These are phyloP conservation scores for Ianthella basta DNA, from an alignment of 37 sponge, comb jelly and placozoan species.

Conservation along the genomic window DNA sequence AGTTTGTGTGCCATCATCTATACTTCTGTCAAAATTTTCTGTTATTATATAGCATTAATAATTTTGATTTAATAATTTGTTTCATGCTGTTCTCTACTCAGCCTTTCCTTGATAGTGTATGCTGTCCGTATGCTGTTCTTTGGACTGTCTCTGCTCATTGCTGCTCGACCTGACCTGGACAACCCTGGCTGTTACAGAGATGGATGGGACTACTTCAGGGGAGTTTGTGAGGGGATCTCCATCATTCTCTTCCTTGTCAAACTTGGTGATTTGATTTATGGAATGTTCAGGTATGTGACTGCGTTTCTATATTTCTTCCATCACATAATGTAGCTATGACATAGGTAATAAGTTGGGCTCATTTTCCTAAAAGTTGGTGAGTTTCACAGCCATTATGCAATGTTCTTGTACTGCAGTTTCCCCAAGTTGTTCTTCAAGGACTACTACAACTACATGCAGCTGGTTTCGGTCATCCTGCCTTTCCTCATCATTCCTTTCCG, in stretches of 20 bases:
- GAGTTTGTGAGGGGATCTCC: slow-evolving; percentile 11
- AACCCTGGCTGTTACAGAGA: slow-evolving; percentile 33
- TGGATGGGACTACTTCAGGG: slow-evolving; percentile 27
- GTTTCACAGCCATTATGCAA: too few species aligned
- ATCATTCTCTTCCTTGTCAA: background rate
- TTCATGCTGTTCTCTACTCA: background rate
- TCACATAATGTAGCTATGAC: too few species aligned
- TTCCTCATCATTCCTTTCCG: slow-evolving; percentile 23
- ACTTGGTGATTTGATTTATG: background rate
- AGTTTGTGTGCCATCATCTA: too few species aligned
- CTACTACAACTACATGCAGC: slow-evolving; percentile 24
- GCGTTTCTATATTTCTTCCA: too few species aligned
- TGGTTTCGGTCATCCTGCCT: background rate
- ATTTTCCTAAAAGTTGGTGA: too few species aligned
- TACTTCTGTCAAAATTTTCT: too few species aligned
- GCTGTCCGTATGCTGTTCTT: slow-evolving; percentile 14
- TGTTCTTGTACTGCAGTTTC: too few species aligned
- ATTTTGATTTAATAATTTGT: too few species aligned
- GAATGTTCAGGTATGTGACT: background rate
- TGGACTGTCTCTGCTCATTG: slow-evolving; percentile 12
- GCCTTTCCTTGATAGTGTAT: slow-evolving; percentile 7
- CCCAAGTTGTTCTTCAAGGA: background rate
- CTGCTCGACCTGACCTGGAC: slow-evolving; percentile 29
- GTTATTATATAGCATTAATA: too few species aligned
- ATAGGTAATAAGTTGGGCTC: too few species aligned